Base-by-base conservation (phyloP, 1,140 invertebrate genomes). In the Sipha flava region DNA sequence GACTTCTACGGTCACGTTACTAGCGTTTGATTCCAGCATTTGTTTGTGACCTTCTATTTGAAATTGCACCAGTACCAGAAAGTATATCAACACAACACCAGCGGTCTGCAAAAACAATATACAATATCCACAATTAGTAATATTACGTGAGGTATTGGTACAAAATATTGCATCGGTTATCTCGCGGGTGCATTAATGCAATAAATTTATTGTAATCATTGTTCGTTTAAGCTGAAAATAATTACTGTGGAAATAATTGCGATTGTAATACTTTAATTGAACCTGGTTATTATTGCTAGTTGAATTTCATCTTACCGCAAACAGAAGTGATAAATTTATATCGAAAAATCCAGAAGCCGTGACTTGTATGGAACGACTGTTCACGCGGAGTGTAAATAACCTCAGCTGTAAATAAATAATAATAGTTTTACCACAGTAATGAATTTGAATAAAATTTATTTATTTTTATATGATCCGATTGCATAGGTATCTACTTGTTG, bases 21-120 rank as follows among this genome's bases (percentile, higher is more conserved):
- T 75, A 14, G 49, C 29, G 5, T 75, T 75, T 2, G 49, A 75
- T 18, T 2, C 12, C 14, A 37, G 54, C 5, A 23, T 54, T 14
- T 75, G 26, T 37, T 75, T 75, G 31, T 31, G 12, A 23, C 47
- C 70, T 1, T 75, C 70, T 21, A 75, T 75, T 75, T 75, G 70
- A 54, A 75, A 75, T 37, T 75, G 70, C 14, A 75, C 70, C n/a
- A 75, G n/a, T 1, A 75, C 70, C 21, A 75, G 37, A 54, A 75
- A 75, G n/a, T 75, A 75, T 26, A 54, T 54, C 16, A 75, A 37
- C n/a, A 75, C 49, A 52, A 75, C 45, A 2, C 70, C 70, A 34
- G 47, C 31, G 4, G 70, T 52, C 70, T 75, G 49, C 0, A 75
- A 52, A 75, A 54, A 70, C 18, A 23, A 54, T 29, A 70, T 26